Conservation (phyloP, 2,888 invertebrate species). For the Leptodirus hochenwartii region DNA sequence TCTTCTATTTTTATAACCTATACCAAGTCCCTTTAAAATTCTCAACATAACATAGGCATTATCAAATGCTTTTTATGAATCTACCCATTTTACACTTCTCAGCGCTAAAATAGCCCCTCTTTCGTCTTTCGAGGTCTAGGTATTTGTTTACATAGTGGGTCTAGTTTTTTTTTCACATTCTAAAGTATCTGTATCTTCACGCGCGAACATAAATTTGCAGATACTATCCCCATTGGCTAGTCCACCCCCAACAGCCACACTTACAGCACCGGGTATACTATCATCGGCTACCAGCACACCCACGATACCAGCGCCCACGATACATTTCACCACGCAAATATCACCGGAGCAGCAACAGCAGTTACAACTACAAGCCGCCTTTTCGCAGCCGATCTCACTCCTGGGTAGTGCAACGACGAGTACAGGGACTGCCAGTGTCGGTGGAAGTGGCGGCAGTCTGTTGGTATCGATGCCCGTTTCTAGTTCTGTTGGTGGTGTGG, state of each 20-base stretch:
- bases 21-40: too few species aligned
- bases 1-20: too few species aligned
- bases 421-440: too few species aligned
- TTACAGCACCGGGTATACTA: constrained; percentile 50
- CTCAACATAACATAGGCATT: too few species aligned
- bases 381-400: constrained; percentile 72
- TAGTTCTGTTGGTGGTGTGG: constrained; percentile 24
- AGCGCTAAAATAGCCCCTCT: too few species aligned
- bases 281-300: constrained; percentile 31
- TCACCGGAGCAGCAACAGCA: constrained; percentile 61
- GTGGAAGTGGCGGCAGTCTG: constrained; percentile 26
- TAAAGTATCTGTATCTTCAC: too few species aligned
- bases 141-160: too few species aligned
- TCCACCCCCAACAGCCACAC: constrained; percentile 26
- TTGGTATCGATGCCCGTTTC: constrained; percentile 26
- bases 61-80: too few species aligned
- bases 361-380: constrained; percentile 61
- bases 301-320: constrained; percentile 40
- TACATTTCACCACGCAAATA: constrained; percentile 51
- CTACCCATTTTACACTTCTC: too few species aligned
- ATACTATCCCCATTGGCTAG: constrained; percentile 42
- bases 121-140: too few species aligned
- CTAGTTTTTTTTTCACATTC: too few species aligned
- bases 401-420: constrained; percentile 50
- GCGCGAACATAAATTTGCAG: too few species aligned